A percentile compares a stretch with the other conserved stretches of the same genome.
Conservation (phyloP, 2,113 vertebrate genomes). For the Triplophysa siluroides region DNA sequence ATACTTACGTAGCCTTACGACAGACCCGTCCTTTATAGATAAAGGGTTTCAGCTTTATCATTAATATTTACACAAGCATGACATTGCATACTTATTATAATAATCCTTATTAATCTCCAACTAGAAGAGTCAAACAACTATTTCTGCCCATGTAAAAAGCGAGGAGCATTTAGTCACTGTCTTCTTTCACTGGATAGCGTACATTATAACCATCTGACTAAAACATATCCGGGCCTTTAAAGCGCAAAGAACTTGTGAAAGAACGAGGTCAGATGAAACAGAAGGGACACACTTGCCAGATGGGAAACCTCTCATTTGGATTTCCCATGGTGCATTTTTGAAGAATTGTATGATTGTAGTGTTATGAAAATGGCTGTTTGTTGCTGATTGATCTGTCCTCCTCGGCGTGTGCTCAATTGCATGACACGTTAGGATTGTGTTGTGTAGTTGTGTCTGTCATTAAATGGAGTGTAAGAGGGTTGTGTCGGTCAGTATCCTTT, state of each 20-base stretch:
- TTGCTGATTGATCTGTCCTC: slow-evolving; percentile 3
- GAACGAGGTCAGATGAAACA: background rate
- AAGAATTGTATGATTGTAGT: background rate
- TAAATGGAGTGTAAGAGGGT: slow-evolving; percentile 15
- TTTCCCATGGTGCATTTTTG: slow-evolving; percentile 23
- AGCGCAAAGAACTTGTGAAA: background rate
- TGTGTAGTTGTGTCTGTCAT: slow-evolving; percentile 13
- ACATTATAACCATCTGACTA: background rate
- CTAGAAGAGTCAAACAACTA: background rate
- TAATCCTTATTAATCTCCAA: slow-evolving; percentile 36
- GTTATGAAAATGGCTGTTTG: slow-evolving; percentile 8
- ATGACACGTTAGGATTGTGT: background rate
- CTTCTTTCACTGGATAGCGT: background rate
- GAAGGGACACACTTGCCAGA: background rate
- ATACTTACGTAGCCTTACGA: background rate
- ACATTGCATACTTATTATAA: background rate
- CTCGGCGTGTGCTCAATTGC: slow-evolving; percentile 2
- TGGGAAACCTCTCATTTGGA: slow-evolving; percentile 13
- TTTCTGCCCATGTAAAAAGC: background rate
- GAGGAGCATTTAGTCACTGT: background rate
- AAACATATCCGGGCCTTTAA: background rate
- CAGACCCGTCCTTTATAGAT: background rate
- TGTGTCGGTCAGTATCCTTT: background rate
- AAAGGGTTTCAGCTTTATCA: background rate
- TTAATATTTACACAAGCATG: background rate